Conservation (phyloP, 2,888 invertebrate genomes). For the Drosophila mimica region DNA sequence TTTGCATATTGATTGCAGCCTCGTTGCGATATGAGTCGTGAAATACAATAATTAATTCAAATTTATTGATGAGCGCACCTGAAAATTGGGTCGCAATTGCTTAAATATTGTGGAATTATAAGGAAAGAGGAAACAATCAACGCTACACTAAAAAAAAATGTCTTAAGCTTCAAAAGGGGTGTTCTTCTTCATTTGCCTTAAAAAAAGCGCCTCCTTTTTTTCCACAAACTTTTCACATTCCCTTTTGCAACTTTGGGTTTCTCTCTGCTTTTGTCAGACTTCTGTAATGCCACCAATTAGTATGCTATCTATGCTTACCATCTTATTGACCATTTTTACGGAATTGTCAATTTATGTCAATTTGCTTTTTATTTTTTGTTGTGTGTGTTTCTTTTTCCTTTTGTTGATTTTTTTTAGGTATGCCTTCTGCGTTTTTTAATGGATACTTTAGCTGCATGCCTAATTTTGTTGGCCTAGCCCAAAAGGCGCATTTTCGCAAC, state of each 20-base stretch:
- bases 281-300: slow-evolving; percentile 9
- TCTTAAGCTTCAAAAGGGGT: not conserved
- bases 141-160: not conserved
- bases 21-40: slow-evolving; percentile 3
- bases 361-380: not conserved
- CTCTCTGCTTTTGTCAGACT: not conserved
- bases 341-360: slow-evolving; percentile 27
- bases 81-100: slow-evolving; percentile 27
- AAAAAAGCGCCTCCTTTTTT: not conserved
- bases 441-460: slow-evolving; percentile 44
- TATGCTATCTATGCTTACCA: slow-evolving; percentile 37
- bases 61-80: slow-evolving; percentile 5
- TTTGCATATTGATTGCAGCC: slow-evolving; percentile 46
- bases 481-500: slow-evolving; percentile 59
- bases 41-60: slow-evolving; percentile 19
- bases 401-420: not conserved
- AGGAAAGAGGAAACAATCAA: not conserved
- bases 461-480: slow-evolving; percentile 70
- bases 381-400: not conserved
- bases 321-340: slow-evolving; percentile 45
- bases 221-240: not conserved
- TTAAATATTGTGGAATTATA: not conserved
- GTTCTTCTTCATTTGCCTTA: not conserved
- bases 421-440: slow-evolving; percentile 6
- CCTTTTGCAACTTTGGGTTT: not conserved